Evolutionary conservation across 1,140 invertebrate species (phyloP).

Genomic region (Papilio helenus): DNA sequence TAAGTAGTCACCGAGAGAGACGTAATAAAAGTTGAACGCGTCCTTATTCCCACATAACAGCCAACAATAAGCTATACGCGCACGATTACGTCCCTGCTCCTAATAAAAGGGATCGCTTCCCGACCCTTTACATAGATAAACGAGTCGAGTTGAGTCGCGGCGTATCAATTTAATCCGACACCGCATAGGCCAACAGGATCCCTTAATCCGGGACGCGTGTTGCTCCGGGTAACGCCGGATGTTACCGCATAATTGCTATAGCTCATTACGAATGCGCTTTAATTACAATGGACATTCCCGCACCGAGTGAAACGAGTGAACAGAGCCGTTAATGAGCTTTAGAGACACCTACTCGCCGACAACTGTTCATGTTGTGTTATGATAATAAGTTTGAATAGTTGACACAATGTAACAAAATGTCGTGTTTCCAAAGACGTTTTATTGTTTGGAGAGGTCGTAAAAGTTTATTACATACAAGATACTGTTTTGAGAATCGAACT

Average conservation of each 20-base stretch:
- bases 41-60: slow-evolving; percentile 54
- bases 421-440: slow-evolving; percentile 12
- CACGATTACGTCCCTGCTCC: slow-evolving; percentile 68
- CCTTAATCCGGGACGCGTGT: slow-evolving; percentile 71
- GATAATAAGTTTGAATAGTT: slow-evolving; percentile 27
- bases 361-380: slow-evolving; percentile 31
- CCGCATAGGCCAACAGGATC: slow-evolving; percentile 66
- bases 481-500: slow-evolving; percentile 26
- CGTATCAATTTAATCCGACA: slow-evolving; percentile 78
- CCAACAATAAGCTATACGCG: slow-evolving; percentile 69
- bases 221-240: slow-evolving; percentile 61
- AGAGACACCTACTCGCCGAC: slow-evolving; percentile 24
- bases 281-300: slow-evolving; percentile 54
- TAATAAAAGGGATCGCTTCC: slow-evolving; percentile 74
- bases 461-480: slow-evolving; percentile 1
- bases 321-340: slow-evolving; percentile 30
- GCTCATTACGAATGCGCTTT: slow-evolving; percentile 63
- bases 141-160: slow-evolving; percentile 66
- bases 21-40: slow-evolving; percentile 67
- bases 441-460: slow-evolving; percentile 9
- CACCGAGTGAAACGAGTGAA: slow-evolving; percentile 21
- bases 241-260: slow-evolving; percentile 77
- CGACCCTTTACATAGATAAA: slow-evolving; percentile 76
- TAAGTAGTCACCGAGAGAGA: slow-evolving; percentile 59
- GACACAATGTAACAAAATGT: slow-evolving; percentile 33